Conservation (phyloP, 2,113 vertebrate species). For the Riparia riparia region DNA sequence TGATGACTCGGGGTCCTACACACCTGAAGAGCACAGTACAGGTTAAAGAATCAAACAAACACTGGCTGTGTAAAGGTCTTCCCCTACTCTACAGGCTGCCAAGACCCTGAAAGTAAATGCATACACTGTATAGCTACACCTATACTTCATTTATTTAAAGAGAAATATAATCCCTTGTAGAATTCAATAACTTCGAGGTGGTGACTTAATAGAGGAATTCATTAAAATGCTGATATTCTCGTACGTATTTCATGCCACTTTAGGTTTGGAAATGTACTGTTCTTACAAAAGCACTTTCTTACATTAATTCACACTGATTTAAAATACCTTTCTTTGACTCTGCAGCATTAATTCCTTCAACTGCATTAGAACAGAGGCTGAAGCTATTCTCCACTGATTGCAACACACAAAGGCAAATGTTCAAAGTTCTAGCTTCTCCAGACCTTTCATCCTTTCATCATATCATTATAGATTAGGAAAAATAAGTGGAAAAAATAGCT, state of each 20-base stretch:
- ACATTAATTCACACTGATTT: neutral
- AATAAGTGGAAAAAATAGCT: neutral
- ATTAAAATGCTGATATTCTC: neutral
- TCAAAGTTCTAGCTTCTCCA: neutral
- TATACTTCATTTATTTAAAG: neutral
- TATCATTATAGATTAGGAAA: neutral
- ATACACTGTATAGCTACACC: neutral
- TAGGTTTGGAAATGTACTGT: neutral
- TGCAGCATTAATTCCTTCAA: neutral
- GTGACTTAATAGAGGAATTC: slow-evolving; percentile 5
- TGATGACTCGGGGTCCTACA: neutral
- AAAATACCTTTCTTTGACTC: neutral
- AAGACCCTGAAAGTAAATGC: neutral
- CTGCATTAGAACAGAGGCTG: neutral
- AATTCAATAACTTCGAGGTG: neutral
- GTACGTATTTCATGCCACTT: neutral
- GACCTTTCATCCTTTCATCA: neutral
- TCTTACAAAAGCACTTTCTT: neutral
- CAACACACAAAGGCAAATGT: neutral
- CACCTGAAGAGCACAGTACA: neutral
- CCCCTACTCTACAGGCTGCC: neutral
- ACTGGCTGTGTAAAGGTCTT: neutral
- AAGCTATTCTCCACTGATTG: neutral
- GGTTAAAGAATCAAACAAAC: neutral
- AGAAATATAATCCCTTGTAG: slow-evolving; percentile 17